A percentile compares a stretch with the other conserved stretches of the same genome.
These are phyloP conservation scores for Solenopsis invicta DNA, from an alignment of 1,140 invertebrate genomes.

Conservation along the genomic window DNA sequence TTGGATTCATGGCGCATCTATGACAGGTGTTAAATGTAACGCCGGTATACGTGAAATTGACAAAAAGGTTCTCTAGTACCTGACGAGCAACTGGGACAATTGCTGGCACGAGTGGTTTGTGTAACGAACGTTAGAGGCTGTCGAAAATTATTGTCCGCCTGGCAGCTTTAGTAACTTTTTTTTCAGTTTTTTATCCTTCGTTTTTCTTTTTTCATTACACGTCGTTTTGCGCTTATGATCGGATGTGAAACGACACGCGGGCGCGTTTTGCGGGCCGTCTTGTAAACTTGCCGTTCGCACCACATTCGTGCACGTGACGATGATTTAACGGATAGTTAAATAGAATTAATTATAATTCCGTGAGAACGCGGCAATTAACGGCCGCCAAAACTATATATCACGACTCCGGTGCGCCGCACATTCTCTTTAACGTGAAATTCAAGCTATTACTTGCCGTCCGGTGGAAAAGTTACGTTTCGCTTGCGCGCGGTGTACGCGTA, in stretches of 20 bases:
- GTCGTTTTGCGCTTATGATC: background rate
- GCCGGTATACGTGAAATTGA: slow-evolving; percentile 38
- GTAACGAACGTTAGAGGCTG: slow-evolving; percentile 38
- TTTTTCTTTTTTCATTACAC: background rate
- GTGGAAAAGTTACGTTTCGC: slow-evolving; percentile 13
- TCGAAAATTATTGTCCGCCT: slow-evolving; percentile 51
- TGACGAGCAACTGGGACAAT: slow-evolving; percentile 56
- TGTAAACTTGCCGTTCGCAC: background rate
- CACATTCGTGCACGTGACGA: slow-evolving; percentile 1
- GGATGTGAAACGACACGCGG: background rate
- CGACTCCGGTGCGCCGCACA: slow-evolving; percentile 7
- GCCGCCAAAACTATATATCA: slow-evolving; percentile 40
- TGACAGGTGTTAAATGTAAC: slow-evolving; percentile 46
- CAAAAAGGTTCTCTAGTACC: slow-evolving; percentile 47
- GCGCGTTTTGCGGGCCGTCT: background rate
- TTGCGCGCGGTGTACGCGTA: background rate
- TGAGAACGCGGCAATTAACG: slow-evolving; percentile 47
- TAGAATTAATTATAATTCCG: slow-evolving; percentile 52
- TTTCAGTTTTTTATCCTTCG: background rate
- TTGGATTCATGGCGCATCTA: slow-evolving; percentile 5
- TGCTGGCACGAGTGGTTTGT: slow-evolving; percentile 45
- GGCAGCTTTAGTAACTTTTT: slow-evolving; percentile 21
- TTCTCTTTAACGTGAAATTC: slow-evolving; percentile 58
- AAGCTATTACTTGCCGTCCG: slow-evolving; percentile 35
- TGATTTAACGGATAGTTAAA: slow-evolving; percentile 55